phyloP scores from a whole-genome alignment of 2,797 vertebrate species.

The Phrynocephalus vlangalii region DNA sequence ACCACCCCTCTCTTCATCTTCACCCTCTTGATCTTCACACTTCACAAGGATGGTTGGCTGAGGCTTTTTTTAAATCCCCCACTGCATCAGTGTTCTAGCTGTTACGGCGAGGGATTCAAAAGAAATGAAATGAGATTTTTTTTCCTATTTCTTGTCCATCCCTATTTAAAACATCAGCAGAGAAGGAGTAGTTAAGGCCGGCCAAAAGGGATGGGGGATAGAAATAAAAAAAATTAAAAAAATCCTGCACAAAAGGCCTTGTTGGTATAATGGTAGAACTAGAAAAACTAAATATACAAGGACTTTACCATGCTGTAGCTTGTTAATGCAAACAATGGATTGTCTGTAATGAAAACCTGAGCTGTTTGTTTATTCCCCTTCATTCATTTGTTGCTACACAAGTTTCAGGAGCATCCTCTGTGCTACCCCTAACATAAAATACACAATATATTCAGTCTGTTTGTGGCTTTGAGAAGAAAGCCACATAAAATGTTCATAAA shows the following conservation, averaged over 20 bases:
- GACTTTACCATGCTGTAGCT: background rate
- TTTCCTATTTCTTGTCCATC: no score
- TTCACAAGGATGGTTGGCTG: no score
- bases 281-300: background rate
- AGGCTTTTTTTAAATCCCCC: no score
- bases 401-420: background rate
- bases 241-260: background rate
- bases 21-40: no score
- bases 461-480: slow-evolving; percentile 6
- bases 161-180: background rate
- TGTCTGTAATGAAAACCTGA: fast-evolving
- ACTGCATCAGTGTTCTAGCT: no score
- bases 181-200: background rate
- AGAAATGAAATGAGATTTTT: no score
- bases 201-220: background rate
- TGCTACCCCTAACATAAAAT: background rate
- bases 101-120: no score
- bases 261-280: background rate
- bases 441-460: background rate
- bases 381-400: background rate
- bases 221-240: background rate
- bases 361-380: slow-evolving; percentile 11
- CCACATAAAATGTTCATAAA: background rate
- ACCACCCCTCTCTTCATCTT: no score
- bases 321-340: background rate